A percentile compares a stretch with the other conserved stretches of the same genome.
phyloP scores from a whole-genome alignment of 2,797 vertebrate genomes.

The Threskiornis aethiopicus region DNA sequence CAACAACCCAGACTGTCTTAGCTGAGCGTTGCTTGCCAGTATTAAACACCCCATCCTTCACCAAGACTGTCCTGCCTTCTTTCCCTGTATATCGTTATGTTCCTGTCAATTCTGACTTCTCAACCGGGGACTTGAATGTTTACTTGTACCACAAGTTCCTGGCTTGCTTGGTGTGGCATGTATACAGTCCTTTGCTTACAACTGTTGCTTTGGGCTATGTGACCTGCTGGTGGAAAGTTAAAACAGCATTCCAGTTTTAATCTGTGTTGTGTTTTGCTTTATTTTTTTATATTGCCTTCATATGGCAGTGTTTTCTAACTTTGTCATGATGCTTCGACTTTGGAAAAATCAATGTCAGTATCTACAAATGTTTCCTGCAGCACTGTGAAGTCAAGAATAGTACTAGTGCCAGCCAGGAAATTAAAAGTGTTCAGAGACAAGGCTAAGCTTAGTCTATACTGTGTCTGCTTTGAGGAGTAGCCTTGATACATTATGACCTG shows the following conservation, averaged over 20 bases:
- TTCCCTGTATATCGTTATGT: background rate
- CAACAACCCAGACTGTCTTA: too few species aligned
- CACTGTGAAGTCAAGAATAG: background rate
- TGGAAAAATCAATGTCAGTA: background rate
- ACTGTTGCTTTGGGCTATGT: background rate
- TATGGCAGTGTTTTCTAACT: background rate
- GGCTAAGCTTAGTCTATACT: background rate
- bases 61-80: background rate
- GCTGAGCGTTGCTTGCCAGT: background rate
- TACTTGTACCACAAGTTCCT: background rate
- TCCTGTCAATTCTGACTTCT: background rate
- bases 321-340: background rate
- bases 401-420: background rate
- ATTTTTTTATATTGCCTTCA: background rate
- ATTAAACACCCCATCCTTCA: background rate
- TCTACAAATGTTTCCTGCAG: background rate
- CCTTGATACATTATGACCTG: rapidly evolving
- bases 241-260: background rate
- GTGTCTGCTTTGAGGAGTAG: background rate
- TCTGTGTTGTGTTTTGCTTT: background rate
- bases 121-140: background rate
- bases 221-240: background rate
- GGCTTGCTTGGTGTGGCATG: background rate
- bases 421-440: background rate
- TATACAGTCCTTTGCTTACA: background rate